These are phyloP conservation scores for Saiga tatarica DNA, from an alignment of 2,113 vertebrate species.

Conservation along the genomic window DNA sequence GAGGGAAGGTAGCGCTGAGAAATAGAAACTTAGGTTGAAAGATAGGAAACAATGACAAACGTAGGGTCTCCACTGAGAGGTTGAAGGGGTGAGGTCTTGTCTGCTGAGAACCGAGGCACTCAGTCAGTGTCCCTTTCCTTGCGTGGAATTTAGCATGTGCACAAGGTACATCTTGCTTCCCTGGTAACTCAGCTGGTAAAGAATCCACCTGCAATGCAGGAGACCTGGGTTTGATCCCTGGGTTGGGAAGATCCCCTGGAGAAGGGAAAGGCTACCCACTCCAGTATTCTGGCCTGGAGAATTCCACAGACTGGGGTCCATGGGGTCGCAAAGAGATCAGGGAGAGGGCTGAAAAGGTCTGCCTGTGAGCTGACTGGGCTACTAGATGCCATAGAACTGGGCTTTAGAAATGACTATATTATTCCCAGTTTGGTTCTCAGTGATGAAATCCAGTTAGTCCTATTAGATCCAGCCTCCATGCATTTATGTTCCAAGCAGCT, in stretches of 20 bases:
- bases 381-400: neutral
- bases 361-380: neutral
- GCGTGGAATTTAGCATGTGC: neutral
- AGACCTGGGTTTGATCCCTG: neutral
- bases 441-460: neutral
- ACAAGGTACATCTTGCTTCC: neutral
- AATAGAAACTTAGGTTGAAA: neutral
- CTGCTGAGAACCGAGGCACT: neutral
- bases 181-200: neutral
- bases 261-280: neutral
- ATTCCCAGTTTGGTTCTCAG: slow-evolving; percentile 8
- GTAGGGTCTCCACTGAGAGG: neutral
- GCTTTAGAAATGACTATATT: slow-evolving; percentile 7
- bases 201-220: neutral
- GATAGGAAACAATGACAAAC: neutral
- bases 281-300: neutral
- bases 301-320: neutral
- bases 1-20: neutral
- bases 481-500: neutral
- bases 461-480: neutral
- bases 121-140: neutral
- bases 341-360: neutral
- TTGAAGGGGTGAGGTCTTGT: neutral
- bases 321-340: neutral
- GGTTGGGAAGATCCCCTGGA: neutral